Evolutionary conservation across 2,797 vertebrate species (phyloP).

Genomic region (Crenichthys baileyi): DNA sequence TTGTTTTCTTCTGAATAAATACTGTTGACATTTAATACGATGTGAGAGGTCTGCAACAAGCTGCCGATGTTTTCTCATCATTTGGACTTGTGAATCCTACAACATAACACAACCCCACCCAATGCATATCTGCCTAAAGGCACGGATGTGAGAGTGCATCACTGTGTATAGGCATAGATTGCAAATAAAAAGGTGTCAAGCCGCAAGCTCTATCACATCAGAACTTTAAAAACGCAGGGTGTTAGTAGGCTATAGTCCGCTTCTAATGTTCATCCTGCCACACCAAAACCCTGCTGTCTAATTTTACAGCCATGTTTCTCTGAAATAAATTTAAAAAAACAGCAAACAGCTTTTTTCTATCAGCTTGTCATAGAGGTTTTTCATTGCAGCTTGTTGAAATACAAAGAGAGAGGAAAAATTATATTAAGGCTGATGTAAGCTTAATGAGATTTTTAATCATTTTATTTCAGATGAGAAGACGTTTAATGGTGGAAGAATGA

Average conservation of each 20-base stretch:
- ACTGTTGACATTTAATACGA: neutral
- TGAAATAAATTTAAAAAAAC: neutral
- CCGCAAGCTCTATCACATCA: conserved; percentile 50
- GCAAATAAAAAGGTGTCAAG: conserved; percentile 70
- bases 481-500: no score
- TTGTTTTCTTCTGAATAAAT: neutral
- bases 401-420: no score
- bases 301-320: conserved; percentile 33
- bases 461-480: no score
- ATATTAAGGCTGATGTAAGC: no score
- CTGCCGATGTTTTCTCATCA: conserved; percentile 26
- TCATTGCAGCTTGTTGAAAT: no score
- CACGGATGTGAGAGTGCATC: conserved; percentile 12
- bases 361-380: neutral
- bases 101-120: conserved; percentile 68
- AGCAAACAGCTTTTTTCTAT: no score
- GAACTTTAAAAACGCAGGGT: conserved; percentile 33
- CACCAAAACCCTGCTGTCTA: conserved; percentile 30
- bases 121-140: conserved; percentile 23
- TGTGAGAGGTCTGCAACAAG: conserved; percentile 19
- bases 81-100: conserved; percentile 53
- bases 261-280: conserved; percentile 9
- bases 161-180: conserved; percentile 15
- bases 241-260: conserved; percentile 19
- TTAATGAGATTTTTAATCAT: no score